Conservation (phyloP, 1,140 invertebrate genomes). For the Drosophila repleta region DNA sequence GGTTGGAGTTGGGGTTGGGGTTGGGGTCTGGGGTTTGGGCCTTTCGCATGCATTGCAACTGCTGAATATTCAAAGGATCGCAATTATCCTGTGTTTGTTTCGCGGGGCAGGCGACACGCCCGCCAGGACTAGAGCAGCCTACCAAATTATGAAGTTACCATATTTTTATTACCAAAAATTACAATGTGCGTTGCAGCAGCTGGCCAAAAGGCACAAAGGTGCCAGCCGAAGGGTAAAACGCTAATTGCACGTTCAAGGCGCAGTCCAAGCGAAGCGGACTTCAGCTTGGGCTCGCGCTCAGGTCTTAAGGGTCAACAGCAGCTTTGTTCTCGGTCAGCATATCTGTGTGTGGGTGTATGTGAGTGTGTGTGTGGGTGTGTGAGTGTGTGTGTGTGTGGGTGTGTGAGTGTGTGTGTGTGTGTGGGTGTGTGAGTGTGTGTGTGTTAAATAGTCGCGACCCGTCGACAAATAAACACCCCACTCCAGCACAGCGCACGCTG, state of each 20-base stretch:
- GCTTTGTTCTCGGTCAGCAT: conserved; percentile 28
- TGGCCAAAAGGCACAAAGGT: conserved; percentile 19
- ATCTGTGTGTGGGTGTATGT: background rate
- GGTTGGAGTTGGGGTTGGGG: background rate
- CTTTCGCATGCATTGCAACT: conserved; percentile 6
- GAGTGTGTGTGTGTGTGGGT: no score
- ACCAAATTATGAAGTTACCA: conserved; percentile 68
- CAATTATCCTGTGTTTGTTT: conserved; percentile 57
- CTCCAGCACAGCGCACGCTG: background rate
- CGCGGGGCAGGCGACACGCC: conserved; percentile 33
- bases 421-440: conserved; percentile 9
- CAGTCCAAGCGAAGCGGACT: conserved; percentile 31
- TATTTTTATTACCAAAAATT: conserved; percentile 81
- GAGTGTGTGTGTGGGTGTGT: background rate
- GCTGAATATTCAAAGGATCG: conserved; percentile 53
- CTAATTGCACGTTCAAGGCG: conserved; percentile 32
- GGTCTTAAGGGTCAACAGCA: conserved; percentile 25
- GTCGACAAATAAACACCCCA: conserved; percentile 76
- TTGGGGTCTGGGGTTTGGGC: background rate
- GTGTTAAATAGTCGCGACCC: conserved; percentile 53
- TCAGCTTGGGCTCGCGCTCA: background rate
- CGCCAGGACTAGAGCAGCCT: conserved; percentile 21
- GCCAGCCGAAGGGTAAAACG: conserved; percentile 45
- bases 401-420: background rate
- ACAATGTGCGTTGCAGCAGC: conserved; percentile 69